Evolutionary conservation across 2,888 invertebrate species (phyloP).

Genomic region (Philereme vetulata): DNA sequence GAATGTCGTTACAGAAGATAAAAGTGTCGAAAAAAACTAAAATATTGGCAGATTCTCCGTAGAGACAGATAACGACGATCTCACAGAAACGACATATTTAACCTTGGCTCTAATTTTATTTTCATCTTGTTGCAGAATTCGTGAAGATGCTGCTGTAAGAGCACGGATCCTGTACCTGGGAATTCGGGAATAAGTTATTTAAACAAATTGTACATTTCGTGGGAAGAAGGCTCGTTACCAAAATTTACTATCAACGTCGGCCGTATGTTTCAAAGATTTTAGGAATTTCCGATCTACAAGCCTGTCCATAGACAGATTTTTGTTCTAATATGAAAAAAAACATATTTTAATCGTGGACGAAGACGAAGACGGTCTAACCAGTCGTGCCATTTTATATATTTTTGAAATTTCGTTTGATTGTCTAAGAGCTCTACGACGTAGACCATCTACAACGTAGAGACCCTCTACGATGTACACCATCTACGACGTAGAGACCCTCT

Average conservation of each 20-base stretch:
- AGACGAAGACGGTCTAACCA: conserved; percentile 1
- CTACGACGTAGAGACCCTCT: background rate
- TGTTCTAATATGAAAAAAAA: too few species aligned
- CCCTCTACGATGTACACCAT: background rate
- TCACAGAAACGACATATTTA: conserved; percentile 9
- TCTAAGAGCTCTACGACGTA: conserved; percentile 17
- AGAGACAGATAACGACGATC: conserved; percentile 19
- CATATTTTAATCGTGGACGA: background rate
- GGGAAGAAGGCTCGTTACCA: too few species aligned
- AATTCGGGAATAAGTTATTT: conserved; percentile 2
- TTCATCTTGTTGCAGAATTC: conserved; percentile 78
- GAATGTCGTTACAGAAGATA: conserved; percentile 10
- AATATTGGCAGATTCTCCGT: conserved; percentile 32
- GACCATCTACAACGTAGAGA: too few species aligned
- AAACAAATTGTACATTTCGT: background rate
- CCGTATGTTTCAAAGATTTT: too few species aligned
- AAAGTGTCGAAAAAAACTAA: conserved; percentile 24
- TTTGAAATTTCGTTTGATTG: background rate
- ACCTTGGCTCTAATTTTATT: conserved; percentile 24
- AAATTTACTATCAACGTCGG: too few species aligned
- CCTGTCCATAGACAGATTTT: background rate
- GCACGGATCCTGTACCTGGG: background rate
- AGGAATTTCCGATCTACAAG: background rate
- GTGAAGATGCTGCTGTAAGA: conserved; percentile 83
- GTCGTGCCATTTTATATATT: conserved; percentile 2